These are phyloP conservation scores for Criorhina ranunculi DNA, from an alignment of 2,888 invertebrate species.

Conservation along the genomic window DNA sequence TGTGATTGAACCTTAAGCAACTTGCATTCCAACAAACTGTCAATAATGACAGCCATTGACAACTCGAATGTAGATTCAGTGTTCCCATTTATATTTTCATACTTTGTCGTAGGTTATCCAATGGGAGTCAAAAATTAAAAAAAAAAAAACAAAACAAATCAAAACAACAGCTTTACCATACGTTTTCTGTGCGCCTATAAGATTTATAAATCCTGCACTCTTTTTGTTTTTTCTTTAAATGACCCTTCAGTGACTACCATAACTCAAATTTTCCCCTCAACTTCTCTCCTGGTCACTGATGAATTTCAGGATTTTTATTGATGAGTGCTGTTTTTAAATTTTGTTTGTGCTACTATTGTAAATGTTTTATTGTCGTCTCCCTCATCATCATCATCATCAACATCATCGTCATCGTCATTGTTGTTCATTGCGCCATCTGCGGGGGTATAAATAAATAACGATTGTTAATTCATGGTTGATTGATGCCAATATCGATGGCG, in stretches of 20 bases:
- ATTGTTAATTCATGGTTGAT: slow-evolving; percentile 71
- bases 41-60: too few relatives aligned
- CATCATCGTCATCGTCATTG: slow-evolving; percentile 8
- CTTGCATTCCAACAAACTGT: too few relatives aligned
- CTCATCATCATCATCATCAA: slow-evolving; percentile 50
- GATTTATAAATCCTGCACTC: background rate
- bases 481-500: slow-evolving; percentile 68
- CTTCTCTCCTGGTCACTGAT: background rate
- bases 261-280: slow-evolving; percentile 34
- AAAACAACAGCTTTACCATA: slow-evolving; percentile 4
- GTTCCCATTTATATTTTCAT: too few relatives aligned
- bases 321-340: slow-evolving; percentile 67
- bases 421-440: background rate
- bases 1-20: too few relatives aligned
- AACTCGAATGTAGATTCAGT: too few relatives aligned
- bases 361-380: slow-evolving; percentile 56
- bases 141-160: background rate
- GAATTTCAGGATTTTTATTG: slow-evolving; percentile 45
- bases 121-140: too few relatives aligned
- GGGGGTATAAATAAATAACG: slow-evolving; percentile 61
- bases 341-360: slow-evolving; percentile 57
- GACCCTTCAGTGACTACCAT: slow-evolving; percentile 43
- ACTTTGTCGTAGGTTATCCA: too few relatives aligned
- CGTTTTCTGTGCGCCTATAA: background rate
- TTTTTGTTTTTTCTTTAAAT: slow-evolving; percentile 35